A percentile compares a stretch with the other conserved stretches of the same genome.
phyloP scores from a whole-genome alignment of 2,888 invertebrate species.

The Chloroclystis v-ata region DNA sequence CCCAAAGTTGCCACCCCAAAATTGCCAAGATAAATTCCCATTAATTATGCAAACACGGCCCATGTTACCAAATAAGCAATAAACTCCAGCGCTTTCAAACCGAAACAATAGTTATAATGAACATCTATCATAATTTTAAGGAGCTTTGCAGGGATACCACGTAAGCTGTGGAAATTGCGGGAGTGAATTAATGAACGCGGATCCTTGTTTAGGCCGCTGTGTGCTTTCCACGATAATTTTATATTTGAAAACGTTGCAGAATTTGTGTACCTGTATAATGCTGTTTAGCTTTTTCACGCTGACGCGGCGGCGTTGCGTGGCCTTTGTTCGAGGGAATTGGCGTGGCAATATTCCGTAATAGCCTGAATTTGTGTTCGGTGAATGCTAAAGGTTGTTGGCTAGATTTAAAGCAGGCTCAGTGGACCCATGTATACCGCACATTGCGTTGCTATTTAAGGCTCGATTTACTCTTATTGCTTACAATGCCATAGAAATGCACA shows the following conservation, averaged over 20 bases:
- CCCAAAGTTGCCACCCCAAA: too few species aligned
- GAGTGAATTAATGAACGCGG: slow-evolving; percentile 24
- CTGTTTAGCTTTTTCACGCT: slow-evolving; percentile 36
- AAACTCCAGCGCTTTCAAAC: slow-evolving; percentile 13
- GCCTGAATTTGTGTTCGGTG: too few species aligned
- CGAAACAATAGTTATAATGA: slow-evolving; percentile 20
- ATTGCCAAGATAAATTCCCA: too few species aligned
- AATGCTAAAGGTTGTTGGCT: too few species aligned
- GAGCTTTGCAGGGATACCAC: slow-evolving; percentile 25
- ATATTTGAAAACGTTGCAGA: slow-evolving; percentile 25
- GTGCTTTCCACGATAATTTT: slow-evolving; percentile 15
- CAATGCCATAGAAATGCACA: too few species aligned
- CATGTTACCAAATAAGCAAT: neutral
- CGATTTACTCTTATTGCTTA: too few species aligned
- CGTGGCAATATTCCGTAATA: too few species aligned
- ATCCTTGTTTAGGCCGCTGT: slow-evolving; percentile 15
- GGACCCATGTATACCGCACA: too few species aligned
- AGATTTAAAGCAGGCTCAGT: too few species aligned
- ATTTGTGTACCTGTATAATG: slow-evolving; percentile 18
- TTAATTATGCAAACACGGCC: too few species aligned
- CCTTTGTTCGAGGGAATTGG: neutral
- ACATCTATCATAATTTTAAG: slow-evolving; percentile 30
- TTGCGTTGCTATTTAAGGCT: too few species aligned
- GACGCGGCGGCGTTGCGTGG: slow-evolving; percentile 19
- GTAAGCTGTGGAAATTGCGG: slow-evolving; percentile 24